Evolutionary conservation across 2,113 vertebrate species (phyloP).

Genomic region (Hemichromis elongatus): DNA sequence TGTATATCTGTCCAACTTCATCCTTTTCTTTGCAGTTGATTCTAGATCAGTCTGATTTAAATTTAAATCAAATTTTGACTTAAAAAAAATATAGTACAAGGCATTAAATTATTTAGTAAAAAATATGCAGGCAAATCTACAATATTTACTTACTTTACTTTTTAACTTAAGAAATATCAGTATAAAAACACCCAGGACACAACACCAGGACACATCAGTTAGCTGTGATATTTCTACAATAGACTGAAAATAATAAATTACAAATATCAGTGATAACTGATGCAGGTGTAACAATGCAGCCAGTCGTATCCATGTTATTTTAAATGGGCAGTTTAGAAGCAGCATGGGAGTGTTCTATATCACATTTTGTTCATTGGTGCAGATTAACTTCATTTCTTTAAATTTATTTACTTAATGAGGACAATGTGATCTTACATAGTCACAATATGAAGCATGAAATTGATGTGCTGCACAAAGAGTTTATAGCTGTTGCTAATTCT

Average conservation of each 20-base stretch:
- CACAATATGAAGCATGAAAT: background rate
- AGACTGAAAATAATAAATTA: background rate
- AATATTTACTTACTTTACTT: background rate
- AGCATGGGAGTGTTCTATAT: background rate
- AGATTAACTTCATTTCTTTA: background rate
- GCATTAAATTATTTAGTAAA: background rate
- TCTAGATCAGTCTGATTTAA: too few species aligned
- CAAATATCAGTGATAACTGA: background rate
- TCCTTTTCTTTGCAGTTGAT: background rate
- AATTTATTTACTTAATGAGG: background rate
- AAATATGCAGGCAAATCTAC: background rate
- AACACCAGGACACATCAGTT: background rate
- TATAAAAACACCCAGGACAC: background rate
- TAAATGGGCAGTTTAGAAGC: background rate
- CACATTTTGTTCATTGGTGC: background rate
- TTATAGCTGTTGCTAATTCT: too few species aligned
- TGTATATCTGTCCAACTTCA: background rate
- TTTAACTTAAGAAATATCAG: background rate
- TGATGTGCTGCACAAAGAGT: background rate
- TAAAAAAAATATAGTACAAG: background rate
- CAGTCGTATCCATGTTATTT: background rate
- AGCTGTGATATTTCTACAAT: background rate
- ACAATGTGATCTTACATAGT: background rate
- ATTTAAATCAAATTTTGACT: background rate
- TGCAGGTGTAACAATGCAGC: background rate